Conservation (phyloP, 1,140 invertebrate species). For the Polyergus mexicanus region DNA sequence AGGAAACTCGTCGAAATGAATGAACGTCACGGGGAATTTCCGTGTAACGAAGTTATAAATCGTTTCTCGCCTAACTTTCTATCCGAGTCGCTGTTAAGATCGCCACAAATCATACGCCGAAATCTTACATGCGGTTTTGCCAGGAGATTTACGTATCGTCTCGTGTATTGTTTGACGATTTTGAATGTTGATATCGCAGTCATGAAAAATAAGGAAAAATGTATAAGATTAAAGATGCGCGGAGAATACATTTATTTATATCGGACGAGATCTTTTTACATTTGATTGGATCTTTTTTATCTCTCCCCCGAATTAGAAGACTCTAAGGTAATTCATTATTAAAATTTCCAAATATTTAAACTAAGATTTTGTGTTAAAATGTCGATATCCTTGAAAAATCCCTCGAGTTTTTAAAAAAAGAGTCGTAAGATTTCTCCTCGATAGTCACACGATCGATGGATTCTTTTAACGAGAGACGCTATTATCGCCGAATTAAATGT, state of each 20-base stretch:
- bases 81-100: conserved; percentile 11
- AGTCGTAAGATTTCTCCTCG: conserved; percentile 21
- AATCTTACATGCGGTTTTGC: conserved; percentile 28
- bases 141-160: conserved; percentile 40
- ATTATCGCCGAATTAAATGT: not conserved
- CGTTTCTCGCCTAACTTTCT: conserved; percentile 31
- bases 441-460: conserved; percentile 25
- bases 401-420: not conserved
- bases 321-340: not conserved
- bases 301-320: not conserved
- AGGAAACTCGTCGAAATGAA: conserved; percentile 7
- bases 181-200: not conserved
- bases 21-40: conserved; percentile 7
- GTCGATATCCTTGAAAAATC: not conserved
- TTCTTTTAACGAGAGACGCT: conserved; percentile 29
- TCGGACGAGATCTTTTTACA: not conserved
- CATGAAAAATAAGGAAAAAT: not conserved
- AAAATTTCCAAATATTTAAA: not conserved
- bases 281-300: not conserved
- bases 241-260: conserved; percentile 25
- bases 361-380: not conserved
- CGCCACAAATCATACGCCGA: conserved; percentile 39
- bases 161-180: not conserved
- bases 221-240: not conserved
- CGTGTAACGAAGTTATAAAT: conserved; percentile 50